A percentile compares a stretch with the other conserved stretches of the same genome.
These are phyloP conservation scores for Darevskia mixta DNA, from an alignment of 2,797 vertebrate species.

Conservation along the genomic window DNA sequence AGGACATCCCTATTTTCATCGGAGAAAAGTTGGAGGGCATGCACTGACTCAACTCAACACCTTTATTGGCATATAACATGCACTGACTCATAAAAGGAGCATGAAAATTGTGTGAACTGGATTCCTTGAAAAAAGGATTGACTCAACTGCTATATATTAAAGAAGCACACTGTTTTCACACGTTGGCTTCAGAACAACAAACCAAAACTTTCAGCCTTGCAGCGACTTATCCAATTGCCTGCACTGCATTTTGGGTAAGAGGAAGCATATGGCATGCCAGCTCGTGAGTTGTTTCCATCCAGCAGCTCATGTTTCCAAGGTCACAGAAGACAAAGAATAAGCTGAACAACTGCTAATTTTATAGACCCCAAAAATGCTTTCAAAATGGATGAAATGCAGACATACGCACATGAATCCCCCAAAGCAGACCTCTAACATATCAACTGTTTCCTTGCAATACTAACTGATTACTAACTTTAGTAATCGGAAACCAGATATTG, in stretches of 20 bases:
- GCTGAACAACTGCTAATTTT: slow-evolving; percentile 27
- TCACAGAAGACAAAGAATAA: slow-evolving; percentile 49
- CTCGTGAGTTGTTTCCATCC: slow-evolving; percentile 42
- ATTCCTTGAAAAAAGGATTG: slow-evolving; percentile 6
- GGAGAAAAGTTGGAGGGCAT: neutral
- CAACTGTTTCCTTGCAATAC: slow-evolving; percentile 48
- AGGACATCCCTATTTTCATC: no score
- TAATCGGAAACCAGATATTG: slow-evolving; percentile 24
- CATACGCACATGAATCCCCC: no score
- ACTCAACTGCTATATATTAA: neutral
- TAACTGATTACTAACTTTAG: neutral
- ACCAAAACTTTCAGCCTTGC: neutral
- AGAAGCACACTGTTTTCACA: neutral
- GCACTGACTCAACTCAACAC: neutral
- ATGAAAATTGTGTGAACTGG: neutral
- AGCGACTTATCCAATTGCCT: slow-evolving; percentile 31
- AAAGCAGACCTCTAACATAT: slow-evolving; percentile 40
- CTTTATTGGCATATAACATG: no score
- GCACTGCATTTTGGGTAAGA: neutral
- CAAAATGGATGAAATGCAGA: slow-evolving; percentile 37
- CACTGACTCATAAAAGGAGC: neutral
- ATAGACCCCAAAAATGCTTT: slow-evolving; percentile 53
- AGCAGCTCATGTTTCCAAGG: slow-evolving; percentile 56
- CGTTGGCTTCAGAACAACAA: neutral
- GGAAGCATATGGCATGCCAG: slow-evolving; percentile 4